Percentiles rank a stretch among this genome's conserved stretches.
Conservation (phyloP, 2,888 invertebrate genomes). For the Entomobrya multifasciata region DNA sequence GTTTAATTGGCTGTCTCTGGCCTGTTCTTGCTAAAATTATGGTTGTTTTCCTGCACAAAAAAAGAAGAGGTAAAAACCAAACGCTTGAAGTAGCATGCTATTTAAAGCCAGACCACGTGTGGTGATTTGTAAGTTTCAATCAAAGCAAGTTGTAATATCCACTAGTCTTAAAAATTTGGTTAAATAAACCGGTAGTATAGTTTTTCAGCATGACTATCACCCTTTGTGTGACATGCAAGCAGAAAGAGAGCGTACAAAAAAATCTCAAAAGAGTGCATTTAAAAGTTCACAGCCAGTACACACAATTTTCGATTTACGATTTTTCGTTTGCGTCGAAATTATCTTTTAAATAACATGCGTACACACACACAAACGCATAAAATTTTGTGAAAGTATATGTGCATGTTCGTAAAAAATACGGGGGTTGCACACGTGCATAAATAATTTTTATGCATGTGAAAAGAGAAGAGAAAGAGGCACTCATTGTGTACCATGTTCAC, state of each 20-base stretch:
- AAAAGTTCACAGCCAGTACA: neutral
- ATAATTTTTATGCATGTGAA: slow-evolving; percentile 34
- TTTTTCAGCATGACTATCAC: neutral
- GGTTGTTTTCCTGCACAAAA: too few relatives aligned
- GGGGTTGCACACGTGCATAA: slow-evolving; percentile 1
- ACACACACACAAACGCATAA: too few relatives aligned
- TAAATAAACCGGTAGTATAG: neutral
- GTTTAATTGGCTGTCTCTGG: too few relatives aligned
- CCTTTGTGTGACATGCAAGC: too few relatives aligned
- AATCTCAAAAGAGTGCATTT: neutral
- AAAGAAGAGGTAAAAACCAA: slow-evolving; percentile 9
- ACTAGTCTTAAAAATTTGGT: neutral
- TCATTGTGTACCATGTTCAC: neutral
- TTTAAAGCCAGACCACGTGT: neutral
- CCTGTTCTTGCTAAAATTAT: too few relatives aligned
- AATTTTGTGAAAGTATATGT: neutral
- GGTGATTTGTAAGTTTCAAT: neutral
- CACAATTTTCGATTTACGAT: too few relatives aligned
- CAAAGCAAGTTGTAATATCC: slow-evolving; percentile 16
- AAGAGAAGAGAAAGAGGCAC: neutral
- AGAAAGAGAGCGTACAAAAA: too few relatives aligned
- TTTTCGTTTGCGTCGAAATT: too few relatives aligned
- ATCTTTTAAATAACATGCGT: too few relatives aligned
- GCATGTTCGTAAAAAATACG: neutral
- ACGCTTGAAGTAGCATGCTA: neutral